These are phyloP conservation scores for Vipera ursinii DNA, from an alignment of 2,797 vertebrate species.

Conservation along the genomic window DNA sequence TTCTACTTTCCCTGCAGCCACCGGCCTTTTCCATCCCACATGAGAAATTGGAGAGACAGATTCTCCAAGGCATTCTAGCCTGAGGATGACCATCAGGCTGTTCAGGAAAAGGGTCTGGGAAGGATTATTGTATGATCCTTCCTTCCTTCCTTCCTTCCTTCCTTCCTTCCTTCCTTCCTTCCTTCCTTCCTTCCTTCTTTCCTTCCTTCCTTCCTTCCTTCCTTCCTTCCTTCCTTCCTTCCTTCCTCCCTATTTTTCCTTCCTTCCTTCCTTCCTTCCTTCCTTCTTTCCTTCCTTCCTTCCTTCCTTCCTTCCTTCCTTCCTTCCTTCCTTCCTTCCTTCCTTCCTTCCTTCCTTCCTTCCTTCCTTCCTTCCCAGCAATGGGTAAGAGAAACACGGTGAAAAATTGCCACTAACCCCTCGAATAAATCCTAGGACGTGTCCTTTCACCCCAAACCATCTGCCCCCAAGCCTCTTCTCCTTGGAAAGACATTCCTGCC, in stretches of 20 bases:
- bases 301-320: background rate
- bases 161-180: too few relatives aligned
- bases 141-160: too few relatives aligned
- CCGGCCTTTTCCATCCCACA: background rate
- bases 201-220: background rate
- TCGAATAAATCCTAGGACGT: background rate
- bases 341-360: background rate
- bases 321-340: too few relatives aligned
- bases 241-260: background rate
- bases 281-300: background rate
- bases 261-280: too few relatives aligned
- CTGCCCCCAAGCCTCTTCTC: background rate
- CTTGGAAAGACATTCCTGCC: background rate
- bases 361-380: background rate
- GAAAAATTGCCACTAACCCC: background rate
- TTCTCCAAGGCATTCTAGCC: background rate
- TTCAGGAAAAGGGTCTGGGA: background rate
- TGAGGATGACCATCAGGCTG: background rate
- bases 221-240: background rate
- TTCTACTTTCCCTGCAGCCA: background rate
- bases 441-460: background rate
- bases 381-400: background rate
- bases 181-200: background rate
- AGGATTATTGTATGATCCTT: background rate
- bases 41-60: too few relatives aligned